A percentile compares a stretch with the other conserved stretches of the same genome.
Conservation (phyloP, 1,140 invertebrate genomes). For the Drosophila sp. region DNA sequence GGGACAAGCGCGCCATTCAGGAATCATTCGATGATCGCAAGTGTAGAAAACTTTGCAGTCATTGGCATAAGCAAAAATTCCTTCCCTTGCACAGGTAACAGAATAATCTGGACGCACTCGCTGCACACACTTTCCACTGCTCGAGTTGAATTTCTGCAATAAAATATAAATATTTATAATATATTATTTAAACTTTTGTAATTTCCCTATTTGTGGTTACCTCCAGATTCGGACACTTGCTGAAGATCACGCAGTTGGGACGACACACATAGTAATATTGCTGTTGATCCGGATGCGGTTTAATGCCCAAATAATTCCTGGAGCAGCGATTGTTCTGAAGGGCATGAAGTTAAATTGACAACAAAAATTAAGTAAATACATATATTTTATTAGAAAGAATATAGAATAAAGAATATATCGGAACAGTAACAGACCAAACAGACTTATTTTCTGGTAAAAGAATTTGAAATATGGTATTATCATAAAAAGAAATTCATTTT, state of each 20-base stretch:
- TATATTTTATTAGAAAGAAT: no score
- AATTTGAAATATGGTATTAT: no score
- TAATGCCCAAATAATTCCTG: slow-evolving; percentile 76
- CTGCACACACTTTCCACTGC: slow-evolving; percentile 61
- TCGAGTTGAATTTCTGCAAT: slow-evolving; percentile 61
- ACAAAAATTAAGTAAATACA: no score
- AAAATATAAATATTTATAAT: background rate
- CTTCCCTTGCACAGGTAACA: slow-evolving; percentile 56
- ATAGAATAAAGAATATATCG: no score
- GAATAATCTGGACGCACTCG: slow-evolving; percentile 25
- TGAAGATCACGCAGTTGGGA: slow-evolving; percentile 78
- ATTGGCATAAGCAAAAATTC: slow-evolving; percentile 69
- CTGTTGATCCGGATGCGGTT: slow-evolving; percentile 80
- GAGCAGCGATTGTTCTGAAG: slow-evolving; percentile 78
- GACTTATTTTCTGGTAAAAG: no score
- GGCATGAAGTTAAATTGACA: background rate
- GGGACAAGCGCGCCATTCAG: slow-evolving; percentile 74
- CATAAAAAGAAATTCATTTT: no score
- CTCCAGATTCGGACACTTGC: slow-evolving; percentile 76
- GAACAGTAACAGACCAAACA: no score
- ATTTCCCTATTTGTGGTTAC: slow-evolving; percentile 27
- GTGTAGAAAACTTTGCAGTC: slow-evolving; percentile 80
- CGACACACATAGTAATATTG: slow-evolving; percentile 84
- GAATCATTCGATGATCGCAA: slow-evolving; percentile 66
- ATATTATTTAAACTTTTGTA: no score